Conservation (phyloP, 2,797 vertebrate genomes). For the Diglossa cyanea region DNA sequence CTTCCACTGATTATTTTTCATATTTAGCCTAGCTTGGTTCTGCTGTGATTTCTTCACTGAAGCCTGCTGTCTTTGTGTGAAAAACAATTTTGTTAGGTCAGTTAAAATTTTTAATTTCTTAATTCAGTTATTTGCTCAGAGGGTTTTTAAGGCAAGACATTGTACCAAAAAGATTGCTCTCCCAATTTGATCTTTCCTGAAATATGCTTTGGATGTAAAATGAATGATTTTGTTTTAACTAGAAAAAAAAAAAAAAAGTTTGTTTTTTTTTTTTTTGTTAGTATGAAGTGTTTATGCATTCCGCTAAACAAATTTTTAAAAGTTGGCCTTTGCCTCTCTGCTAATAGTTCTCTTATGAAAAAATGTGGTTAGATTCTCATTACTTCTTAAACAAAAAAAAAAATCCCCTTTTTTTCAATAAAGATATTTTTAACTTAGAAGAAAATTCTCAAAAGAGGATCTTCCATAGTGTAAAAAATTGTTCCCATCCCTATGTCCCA, state of each 20-base stretch:
- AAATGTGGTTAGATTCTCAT: neutral
- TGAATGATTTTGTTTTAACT: neutral
- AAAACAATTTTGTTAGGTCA: neutral
- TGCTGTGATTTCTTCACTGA: neutral
- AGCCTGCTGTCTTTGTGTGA: accelerated
- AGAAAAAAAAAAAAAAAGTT: accelerated
- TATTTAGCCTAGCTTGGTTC: neutral
- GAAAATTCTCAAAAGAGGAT: neutral
- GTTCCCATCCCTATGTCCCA: neutral
- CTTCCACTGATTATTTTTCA: neutral
- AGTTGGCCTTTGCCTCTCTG: neutral
- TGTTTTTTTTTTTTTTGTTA: neutral
- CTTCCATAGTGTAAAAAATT: neutral
- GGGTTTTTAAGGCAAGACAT: neutral
- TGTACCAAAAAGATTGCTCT: neutral
- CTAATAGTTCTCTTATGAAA: neutral
- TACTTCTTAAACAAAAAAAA: neutral
- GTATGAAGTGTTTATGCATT: neutral
- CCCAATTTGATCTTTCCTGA: neutral
- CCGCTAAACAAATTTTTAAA: neutral
- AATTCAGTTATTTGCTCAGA: neutral
- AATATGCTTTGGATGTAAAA: neutral
- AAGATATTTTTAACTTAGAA: neutral
- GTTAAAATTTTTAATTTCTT: neutral
- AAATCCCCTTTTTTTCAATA: neutral